Evolutionary conservation across 2,888 invertebrate species (phyloP), one percentile per base, ranked within the genome.

Genomic region (Ramazzottius varieornatus): DNA sequence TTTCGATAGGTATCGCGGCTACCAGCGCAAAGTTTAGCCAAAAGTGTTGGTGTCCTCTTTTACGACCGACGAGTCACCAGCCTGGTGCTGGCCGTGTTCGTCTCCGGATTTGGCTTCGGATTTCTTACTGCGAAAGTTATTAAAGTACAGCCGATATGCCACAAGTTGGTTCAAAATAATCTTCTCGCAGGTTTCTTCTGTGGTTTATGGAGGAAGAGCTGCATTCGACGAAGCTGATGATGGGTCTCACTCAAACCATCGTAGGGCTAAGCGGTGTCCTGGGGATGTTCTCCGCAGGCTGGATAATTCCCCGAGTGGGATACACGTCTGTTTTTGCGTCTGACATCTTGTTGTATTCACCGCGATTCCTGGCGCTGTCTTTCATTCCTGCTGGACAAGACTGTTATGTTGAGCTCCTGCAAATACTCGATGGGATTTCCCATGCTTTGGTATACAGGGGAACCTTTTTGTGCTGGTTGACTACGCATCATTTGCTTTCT

Each of bases 211-310:
- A 86, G 33, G 84, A 86, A 74, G 85, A 86, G 74, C 77, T 86
- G 68, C 85, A 85, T 1, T 85, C 83, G 0, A 83, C 84, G 0
- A 81, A 84, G 64, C 83, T 84, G 0, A 78, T 86, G 66, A 86
- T 86, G 86, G 86, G 86, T 20, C 81, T 86, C 69, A 86, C 86
- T 0, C 83, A 86, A 70, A 85, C 86, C 0, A 84, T 86, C 65
- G 85, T 85, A 1, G 85, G 85, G 16, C 78, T 85, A 4, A 83
- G 85, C 1, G 86, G 86, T 0, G 80, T 86, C 64, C 86, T 86
- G 13, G 54, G 16, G 4, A 54, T 54, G 54, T 8, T 4, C 4
- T 29, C 24, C n/a, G 54, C 29, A 4, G 29, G 54, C 4, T 8
- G 4, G 54, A 4, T 54, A 4, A 54, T 54, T 29, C 54, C 4